Evolutionary conservation across 1,140 invertebrate species (phyloP).

Genomic region (Drosophila nannoptera): DNA sequence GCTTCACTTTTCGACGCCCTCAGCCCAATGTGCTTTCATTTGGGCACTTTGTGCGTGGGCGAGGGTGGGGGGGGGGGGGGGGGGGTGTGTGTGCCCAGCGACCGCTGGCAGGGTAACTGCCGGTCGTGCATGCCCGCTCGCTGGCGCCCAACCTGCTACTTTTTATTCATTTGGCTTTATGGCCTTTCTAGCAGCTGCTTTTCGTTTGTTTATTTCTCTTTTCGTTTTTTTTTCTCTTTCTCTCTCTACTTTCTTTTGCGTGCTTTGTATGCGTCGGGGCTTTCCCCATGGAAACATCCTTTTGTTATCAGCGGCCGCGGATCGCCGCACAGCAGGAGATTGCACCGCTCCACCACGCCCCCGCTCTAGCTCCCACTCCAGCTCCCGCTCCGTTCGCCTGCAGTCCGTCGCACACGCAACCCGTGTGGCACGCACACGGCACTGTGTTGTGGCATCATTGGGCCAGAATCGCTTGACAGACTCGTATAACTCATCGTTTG

Average conservation of each 20-base stretch:
- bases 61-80: not conserved
- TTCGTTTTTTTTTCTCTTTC: not conserved
- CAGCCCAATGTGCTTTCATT: not conserved
- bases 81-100: too few species aligned
- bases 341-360: not conserved
- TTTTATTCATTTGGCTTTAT: constrained; percentile 28
- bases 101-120: not conserved
- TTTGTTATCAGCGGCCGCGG: constrained; percentile 51
- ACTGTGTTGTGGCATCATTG: constrained; percentile 19
- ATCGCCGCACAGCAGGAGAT: constrained; percentile 33
- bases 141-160: too few species aligned
- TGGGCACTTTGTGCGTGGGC: not conserved
- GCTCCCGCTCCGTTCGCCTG: too few species aligned
- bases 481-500: constrained; percentile 6
- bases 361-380: not conserved
- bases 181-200: constrained; percentile 46
- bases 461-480: constrained; percentile 9
- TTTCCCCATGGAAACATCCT: constrained; percentile 49
- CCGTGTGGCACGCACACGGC: constrained; percentile 24
- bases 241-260: not conserved
- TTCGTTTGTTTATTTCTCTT: constrained; percentile 25
- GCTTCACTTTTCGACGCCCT: not conserved
- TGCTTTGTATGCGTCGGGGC: not conserved
- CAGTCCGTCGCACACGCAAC: constrained; percentile 13
- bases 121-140: not conserved